Conservation (phyloP, 2,113 vertebrate species). For the Boulengeromyrus knoepffleri region DNA sequence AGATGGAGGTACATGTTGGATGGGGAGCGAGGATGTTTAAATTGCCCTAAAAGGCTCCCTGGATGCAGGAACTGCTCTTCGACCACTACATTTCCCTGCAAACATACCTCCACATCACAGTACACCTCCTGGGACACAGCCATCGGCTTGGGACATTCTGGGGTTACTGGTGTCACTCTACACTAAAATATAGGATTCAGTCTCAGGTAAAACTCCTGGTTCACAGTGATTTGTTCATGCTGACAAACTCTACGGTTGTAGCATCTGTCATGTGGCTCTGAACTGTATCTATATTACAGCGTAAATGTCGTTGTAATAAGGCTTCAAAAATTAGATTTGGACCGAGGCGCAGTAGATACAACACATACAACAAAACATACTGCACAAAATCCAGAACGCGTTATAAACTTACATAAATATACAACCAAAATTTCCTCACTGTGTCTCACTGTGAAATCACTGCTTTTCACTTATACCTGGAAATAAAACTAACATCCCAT, state of each 20-base stretch:
- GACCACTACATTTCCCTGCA: not conserved
- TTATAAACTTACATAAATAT: not conserved
- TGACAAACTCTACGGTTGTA: not conserved
- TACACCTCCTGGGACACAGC: not conserved
- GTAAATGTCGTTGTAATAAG: not conserved
- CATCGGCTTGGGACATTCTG: not conserved
- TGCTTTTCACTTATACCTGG: not conserved
- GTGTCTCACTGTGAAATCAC: not conserved
- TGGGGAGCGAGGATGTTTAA: not conserved
- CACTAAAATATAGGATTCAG: not conserved
- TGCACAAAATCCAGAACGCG: not conserved
- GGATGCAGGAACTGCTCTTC: not conserved
- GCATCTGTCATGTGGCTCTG: not conserved
- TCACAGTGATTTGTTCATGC: not conserved
- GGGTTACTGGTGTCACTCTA: not conserved
- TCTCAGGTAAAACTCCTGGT: not conserved
- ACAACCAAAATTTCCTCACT: not conserved
- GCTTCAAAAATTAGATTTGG: not conserved
- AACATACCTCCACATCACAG: not conserved
- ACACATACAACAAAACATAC: not conserved
- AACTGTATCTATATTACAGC: not conserved
- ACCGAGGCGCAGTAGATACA: not conserved
- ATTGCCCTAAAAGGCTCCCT: not conserved
- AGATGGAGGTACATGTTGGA: not conserved
- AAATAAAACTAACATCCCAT: not conserved